Base-by-base conservation (phyloP, 2,797 vertebrate genomes). In the Pipistrellus nathusii region DNA sequence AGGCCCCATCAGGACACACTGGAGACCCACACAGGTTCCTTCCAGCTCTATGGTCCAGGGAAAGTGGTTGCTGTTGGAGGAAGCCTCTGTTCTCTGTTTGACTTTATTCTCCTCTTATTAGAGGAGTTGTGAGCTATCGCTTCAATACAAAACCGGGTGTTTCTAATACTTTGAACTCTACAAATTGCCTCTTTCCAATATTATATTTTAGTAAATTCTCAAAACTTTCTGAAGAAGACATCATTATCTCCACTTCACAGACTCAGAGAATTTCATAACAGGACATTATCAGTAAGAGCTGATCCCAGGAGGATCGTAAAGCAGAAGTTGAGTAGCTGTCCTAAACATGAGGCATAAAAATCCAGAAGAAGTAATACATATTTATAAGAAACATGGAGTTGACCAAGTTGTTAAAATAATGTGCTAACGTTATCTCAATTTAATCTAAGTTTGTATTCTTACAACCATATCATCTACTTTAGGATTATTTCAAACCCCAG, bases 141-240 rank as follows among this genome's bases (percentile, higher is more conserved):
- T 81, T 92, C 71, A 87, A 84, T 46, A 81, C 3, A 53, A 91
- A 83, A 44, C 3, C 3, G 66, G 12, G 18, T 59, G 71, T 91
- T 83, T 75, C 48, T 2, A 82, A 15, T 5, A 77, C 7, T 68
- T 59, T 11, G 18, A 88, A 44, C 71, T 64, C 55, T 81, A 57
- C 15, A 57, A 57, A 27, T 14, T 71, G 1, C 2, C 4, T 13
- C 18, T 5, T 81, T 89, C 1, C 6, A 69, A 25, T 78, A 71
- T 88, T 46, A 75, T 44, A 83, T 35, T 87, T 93, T 85, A 91
- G 17, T 46, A 10, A 83, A 76, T 32, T 23, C 6, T 93, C 35
- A 51, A 1, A 77, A 76, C 12, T 95, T 84, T 89, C 48, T 69
- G 15, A 93, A n/a, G 17, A 88, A 87, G 4, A 21, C 5, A 69